Percentiles rank a stretch among this genome's conserved stretches.
These are phyloP conservation scores for Copsychus sechellarum DNA, from an alignment of 2,113 vertebrate genomes.

Conservation along the genomic window DNA sequence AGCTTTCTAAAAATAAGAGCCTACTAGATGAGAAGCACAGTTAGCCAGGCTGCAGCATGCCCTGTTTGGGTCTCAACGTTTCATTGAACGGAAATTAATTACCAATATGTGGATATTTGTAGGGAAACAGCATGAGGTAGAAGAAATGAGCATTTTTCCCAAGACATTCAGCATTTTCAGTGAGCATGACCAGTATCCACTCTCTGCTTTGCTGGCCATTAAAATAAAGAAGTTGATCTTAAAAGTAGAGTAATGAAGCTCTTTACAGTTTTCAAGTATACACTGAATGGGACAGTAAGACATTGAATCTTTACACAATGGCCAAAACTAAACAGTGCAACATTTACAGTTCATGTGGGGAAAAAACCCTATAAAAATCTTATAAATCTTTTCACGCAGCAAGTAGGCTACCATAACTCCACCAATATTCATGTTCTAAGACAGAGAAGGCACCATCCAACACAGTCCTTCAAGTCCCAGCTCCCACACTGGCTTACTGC, in stretches of 20 bases:
- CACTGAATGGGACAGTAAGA: not conserved
- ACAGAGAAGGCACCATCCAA: not conserved
- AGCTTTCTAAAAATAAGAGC: constrained; percentile 6
- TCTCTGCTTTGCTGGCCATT: not conserved
- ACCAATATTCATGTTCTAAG: fast-evolving
- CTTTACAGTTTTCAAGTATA: not conserved
- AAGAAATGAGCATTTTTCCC: not conserved
- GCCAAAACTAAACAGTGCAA: not conserved
- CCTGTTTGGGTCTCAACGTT: not conserved
- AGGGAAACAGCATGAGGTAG: not conserved
- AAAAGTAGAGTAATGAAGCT: not conserved
- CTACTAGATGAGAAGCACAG: not conserved
- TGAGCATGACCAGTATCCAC: not conserved
- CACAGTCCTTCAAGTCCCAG: not conserved
- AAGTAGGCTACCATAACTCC: not conserved
- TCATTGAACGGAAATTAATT: not conserved
- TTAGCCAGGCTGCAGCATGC: not conserved
- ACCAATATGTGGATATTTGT: not conserved
- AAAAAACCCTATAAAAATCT: not conserved
- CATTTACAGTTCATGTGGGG: not conserved
- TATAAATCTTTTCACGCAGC: not conserved
- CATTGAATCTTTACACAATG: not conserved
- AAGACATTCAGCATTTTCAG: not conserved
- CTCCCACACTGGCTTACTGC: fast-evolving
- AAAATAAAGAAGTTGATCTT: not conserved